These are phyloP conservation scores for Hemitrygon akajei DNA, from an alignment of 2,797 vertebrate genomes.

Conservation along the genomic window DNA sequence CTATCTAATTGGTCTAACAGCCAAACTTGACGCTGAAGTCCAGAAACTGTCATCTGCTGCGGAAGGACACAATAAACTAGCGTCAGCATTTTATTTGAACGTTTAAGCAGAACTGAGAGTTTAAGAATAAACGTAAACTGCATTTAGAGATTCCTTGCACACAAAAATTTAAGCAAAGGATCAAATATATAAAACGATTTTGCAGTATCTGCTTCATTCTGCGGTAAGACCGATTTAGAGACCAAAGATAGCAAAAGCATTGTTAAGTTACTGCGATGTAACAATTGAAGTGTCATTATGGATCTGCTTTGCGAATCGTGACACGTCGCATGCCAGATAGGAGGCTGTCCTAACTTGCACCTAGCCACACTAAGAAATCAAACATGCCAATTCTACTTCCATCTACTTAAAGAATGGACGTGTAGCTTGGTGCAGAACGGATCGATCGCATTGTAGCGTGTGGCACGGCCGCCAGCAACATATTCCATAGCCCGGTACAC, in stretches of 20 bases:
- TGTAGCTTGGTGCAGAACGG: background rate
- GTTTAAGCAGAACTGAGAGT: background rate
- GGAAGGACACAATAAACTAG: background rate
- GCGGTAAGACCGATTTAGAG: background rate
- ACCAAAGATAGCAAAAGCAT: background rate
- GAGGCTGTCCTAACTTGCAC: background rate
- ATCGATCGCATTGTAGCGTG: background rate
- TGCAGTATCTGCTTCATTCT: background rate
- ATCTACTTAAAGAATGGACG: background rate
- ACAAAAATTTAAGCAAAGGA: background rate
- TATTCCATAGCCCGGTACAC: background rate
- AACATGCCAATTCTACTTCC: background rate
- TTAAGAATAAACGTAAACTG: background rate
- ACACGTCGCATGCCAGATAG: background rate
- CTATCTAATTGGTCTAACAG: background rate
- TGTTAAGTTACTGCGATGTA: background rate
- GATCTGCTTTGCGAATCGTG: background rate
- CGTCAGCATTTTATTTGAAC: background rate
- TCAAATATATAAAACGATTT: background rate
- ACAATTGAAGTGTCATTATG: background rate
- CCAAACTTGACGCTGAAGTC: background rate
- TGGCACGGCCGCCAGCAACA: background rate
- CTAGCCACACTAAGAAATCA: background rate
- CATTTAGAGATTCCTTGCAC: background rate
- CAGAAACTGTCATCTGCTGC: background rate